phyloP scores from a whole-genome alignment of 2,797 vertebrate species.

The Leptoclinus maculatus region DNA sequence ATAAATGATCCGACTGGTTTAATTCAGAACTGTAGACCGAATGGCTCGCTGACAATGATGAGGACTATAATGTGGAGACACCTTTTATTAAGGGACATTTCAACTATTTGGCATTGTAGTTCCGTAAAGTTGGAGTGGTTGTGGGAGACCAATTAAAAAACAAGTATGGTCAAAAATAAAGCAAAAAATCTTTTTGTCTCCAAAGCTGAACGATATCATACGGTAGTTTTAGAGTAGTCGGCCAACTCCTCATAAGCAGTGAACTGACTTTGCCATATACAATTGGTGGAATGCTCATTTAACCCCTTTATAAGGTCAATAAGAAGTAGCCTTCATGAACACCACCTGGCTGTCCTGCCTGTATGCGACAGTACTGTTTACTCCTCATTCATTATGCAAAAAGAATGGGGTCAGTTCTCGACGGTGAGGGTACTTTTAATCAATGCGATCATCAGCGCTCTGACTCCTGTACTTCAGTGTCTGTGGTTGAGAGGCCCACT shows the following conservation, averaged over 20 bases:
- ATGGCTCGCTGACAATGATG: not conserved
- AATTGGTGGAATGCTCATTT: not conserved
- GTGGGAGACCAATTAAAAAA: not conserved
- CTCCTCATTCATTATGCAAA: conserved; percentile 28
- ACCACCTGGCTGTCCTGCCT: not conserved
- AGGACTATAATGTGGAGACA: not conserved
- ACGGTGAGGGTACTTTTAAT: not conserved
- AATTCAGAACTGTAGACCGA: not conserved
- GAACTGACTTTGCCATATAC: not conserved
- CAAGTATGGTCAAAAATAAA: not conserved
- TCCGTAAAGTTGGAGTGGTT: not conserved
- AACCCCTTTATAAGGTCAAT: not conserved
- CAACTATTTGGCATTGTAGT: not conserved
- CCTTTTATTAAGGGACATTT: conserved; percentile 4
- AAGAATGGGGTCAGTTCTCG: conserved; percentile 10
- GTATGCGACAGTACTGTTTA: conserved; percentile 3
- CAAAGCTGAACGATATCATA: not conserved
- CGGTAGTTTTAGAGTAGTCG: not conserved
- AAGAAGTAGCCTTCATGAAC: not conserved
- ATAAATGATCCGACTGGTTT: conserved; percentile 12
- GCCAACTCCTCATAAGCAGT: not conserved
- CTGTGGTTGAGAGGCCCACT: not conserved
- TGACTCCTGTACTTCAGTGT: not conserved
- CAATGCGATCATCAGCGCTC: not conserved
- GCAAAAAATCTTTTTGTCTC: not conserved